A percentile compares a stretch with the other conserved stretches of the same genome.
phyloP scores from a whole-genome alignment of 2,888 invertebrate genomes.

The Orthosia incerta region DNA sequence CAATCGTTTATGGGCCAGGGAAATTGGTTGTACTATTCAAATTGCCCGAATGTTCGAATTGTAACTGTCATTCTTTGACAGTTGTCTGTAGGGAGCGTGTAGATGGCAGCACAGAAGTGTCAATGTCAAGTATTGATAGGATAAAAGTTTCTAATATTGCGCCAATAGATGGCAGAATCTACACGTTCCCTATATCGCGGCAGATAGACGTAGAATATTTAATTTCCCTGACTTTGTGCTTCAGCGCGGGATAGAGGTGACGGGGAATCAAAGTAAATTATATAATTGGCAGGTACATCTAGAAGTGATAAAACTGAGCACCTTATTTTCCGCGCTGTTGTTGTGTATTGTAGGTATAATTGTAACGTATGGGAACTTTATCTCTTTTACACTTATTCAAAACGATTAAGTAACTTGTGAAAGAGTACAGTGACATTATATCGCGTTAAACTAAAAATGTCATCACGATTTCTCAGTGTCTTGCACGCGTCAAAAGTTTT shows the following conservation, averaged over 20 bases:
- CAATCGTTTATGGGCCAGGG: neutral
- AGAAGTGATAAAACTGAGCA: constrained; percentile 3
- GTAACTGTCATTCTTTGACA: constrained; percentile 6
- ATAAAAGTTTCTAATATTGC: neutral
- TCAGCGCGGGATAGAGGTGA: constrained; percentile 1
- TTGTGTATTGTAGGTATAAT: constrained; percentile 10
- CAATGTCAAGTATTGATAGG: neutral
- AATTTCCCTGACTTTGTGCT: neutral
- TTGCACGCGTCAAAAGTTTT: constrained; percentile 35
- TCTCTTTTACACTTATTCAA: constrained; percentile 23
- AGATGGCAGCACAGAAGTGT: neutral
- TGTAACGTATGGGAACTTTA: constrained; percentile 13
- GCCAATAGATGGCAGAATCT: neutral
- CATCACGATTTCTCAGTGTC: constrained; percentile 46
- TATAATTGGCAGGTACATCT: constrained; percentile 7
- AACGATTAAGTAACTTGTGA: constrained; percentile 16
- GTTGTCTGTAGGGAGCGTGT: neutral
- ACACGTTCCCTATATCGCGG: neutral
- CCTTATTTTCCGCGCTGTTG: constrained; percentile 21
- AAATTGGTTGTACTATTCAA: neutral
- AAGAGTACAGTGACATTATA: constrained; percentile 18
- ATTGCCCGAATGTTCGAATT: neutral
- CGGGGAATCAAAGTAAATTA: neutral
- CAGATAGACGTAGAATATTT: neutral
- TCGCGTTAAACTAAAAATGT: constrained; percentile 16